phyloP scores from a whole-genome alignment of 2,113 vertebrate species.

The Vulpes lagopus region DNA sequence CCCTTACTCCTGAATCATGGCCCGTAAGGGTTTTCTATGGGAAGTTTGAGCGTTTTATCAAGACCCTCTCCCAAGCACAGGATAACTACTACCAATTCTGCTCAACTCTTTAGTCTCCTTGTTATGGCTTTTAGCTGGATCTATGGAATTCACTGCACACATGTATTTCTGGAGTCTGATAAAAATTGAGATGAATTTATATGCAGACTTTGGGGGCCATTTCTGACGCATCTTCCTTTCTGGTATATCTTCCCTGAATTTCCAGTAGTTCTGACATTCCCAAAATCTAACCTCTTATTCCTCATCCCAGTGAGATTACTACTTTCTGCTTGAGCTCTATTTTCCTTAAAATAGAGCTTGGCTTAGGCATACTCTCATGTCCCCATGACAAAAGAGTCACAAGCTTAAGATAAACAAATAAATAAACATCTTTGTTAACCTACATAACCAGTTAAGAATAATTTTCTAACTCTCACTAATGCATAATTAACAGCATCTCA shows the following conservation, averaged over 20 bases:
- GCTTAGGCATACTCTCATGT: neutral
- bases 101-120: neutral
- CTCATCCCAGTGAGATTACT: neutral
- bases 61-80: rapidly evolving
- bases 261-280: neutral
- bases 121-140: neutral
- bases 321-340: neutral
- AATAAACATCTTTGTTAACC: neutral
- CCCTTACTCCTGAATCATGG: neutral
- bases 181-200: neutral
- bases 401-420: neutral
- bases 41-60: neutral
- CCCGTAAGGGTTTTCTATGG: neutral
- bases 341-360: neutral
- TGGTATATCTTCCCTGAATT: neutral
- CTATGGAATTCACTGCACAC: neutral
- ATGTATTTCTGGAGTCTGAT: neutral
- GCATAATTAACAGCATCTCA: neutral
- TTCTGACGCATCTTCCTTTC: neutral
- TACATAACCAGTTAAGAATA: neutral
- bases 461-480: neutral
- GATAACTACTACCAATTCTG: neutral
- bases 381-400: too few relatives aligned
- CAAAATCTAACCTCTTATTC: neutral
- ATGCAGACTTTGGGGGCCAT: neutral